Conservation (phyloP, 64 coral and sea anemone genomes). For the Montipora sp. region DNA sequence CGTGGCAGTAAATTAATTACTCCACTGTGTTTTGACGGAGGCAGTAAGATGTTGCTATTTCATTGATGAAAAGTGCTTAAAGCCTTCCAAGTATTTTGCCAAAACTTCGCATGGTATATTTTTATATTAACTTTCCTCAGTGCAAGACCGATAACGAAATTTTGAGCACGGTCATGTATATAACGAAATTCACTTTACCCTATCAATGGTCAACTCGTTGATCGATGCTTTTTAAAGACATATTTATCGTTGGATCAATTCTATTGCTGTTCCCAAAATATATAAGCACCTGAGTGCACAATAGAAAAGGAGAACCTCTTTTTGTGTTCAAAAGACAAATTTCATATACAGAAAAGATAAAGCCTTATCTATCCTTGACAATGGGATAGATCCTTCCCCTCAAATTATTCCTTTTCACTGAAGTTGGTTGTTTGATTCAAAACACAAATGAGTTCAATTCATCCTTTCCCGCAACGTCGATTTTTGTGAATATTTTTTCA, state of each 20-base stretch:
- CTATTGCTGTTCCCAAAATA: slow-evolving; percentile 1
- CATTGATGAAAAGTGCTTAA: background rate
- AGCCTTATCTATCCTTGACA: slow-evolving; percentile 32
- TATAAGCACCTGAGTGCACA: slow-evolving; percentile 10
- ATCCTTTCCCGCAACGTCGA: slow-evolving; percentile 16
- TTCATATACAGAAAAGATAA: slow-evolving; percentile 22
- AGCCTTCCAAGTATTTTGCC: background rate
- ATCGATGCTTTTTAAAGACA: slow-evolving; percentile 1
- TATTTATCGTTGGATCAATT: slow-evolving; percentile 4
- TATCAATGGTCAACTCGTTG: background rate
- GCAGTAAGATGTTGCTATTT: background rate
- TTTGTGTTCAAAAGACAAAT: slow-evolving; percentile 32
- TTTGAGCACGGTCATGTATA: background rate
- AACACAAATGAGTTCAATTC: slow-evolving; percentile 53
- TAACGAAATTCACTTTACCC: background rate
- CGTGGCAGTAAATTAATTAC: background rate
- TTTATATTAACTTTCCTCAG: background rate
- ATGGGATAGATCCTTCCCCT: slow-evolving; percentile 19
- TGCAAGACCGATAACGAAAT: background rate
- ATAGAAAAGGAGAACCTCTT: slow-evolving; percentile 20
- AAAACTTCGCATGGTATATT: background rate
- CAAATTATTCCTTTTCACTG: slow-evolving; percentile 45
- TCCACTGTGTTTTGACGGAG: background rate
- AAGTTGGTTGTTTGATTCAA: slow-evolving; percentile 26
- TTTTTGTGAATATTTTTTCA: slow-evolving; percentile 23